These are phyloP conservation scores for Nephotettix cincticeps DNA, from an alignment of 1,140 invertebrate genomes.

Conservation along the genomic window DNA sequence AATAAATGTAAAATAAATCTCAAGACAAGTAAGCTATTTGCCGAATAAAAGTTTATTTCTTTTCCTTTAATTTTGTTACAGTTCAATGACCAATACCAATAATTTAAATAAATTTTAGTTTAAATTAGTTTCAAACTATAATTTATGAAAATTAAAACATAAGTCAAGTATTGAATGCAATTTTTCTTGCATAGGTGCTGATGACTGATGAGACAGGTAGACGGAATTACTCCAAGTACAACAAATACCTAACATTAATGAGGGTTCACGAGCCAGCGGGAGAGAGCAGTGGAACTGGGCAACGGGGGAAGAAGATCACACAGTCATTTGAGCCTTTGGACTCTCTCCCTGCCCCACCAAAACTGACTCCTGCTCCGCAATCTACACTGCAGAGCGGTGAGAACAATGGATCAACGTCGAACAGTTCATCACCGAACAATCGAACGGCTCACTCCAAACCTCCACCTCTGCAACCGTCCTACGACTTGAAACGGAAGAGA, in stretches of 20 bases:
- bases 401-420: conserved; percentile 40
- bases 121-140: too few relatives aligned
- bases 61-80: too few relatives aligned
- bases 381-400: conserved; percentile 31
- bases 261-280: conserved; percentile 52
- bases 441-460: conserved; percentile 38
- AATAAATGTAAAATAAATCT: too few relatives aligned
- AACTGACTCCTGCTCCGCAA: not conserved
- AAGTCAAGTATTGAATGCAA: too few relatives aligned
- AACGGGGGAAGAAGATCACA: conserved; percentile 25
- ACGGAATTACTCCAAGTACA: conserved; percentile 90
- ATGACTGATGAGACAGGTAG: conserved; percentile 90
- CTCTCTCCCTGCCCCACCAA: conserved; percentile 13
- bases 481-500: not conserved
- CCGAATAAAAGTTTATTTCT: too few relatives aligned
- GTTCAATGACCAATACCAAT: too few relatives aligned
- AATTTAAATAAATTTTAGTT: too few relatives aligned
- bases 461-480: conserved; percentile 8
- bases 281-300: conserved; percentile 35
- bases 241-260: conserved; percentile 79
- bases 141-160: too few relatives aligned
- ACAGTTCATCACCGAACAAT: conserved; percentile 42
- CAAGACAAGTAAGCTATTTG: too few relatives aligned
- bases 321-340: conserved; percentile 21
- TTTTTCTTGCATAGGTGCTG: too few relatives aligned